Conservation (phyloP, 53 echinoderm and acorn worm species). For the Holothuria leucospilota region DNA sequence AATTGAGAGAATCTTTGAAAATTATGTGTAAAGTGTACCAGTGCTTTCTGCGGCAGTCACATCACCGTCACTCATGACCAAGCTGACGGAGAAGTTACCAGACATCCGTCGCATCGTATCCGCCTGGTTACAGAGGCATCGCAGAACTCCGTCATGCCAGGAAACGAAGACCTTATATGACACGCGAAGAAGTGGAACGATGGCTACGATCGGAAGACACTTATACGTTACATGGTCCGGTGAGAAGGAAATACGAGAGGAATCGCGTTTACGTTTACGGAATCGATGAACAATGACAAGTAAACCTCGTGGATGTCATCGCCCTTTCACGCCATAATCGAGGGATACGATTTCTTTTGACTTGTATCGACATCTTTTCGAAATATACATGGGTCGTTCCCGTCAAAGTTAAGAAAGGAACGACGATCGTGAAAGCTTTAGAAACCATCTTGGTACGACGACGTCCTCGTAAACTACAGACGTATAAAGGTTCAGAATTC, state of each 20-base stretch:
- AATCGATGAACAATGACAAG: constrained; percentile 38
- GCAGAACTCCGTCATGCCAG: too few relatives aligned
- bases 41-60: neutral
- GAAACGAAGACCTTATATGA: too few relatives aligned
- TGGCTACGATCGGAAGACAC: too few relatives aligned
- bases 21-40: neutral
- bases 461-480: neutral
- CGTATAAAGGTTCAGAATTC: constrained; percentile 52
- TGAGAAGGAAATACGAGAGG: neutral
- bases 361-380: constrained; percentile 46
- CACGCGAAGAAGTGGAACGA: too few relatives aligned
- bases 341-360: constrained; percentile 37
- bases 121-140: constrained; percentile 17
- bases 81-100: neutral
- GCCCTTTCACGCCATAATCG: constrained; percentile 18
- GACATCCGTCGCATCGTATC: constrained; percentile 26
- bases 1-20: neutral
- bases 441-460: neutral
- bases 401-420: constrained; percentile 39
- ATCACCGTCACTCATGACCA: neutral
- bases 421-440: constrained; percentile 2
- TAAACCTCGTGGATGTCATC: constrained; percentile 44
- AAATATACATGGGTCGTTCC: constrained; percentile 54
- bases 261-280: constrained; percentile 40
- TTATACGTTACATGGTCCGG: constrained; percentile 18